Percentiles rank a stretch among this genome's conserved stretches.
phyloP scores from a whole-genome alignment of 2,113 vertebrate genomes.

The Illadopsis cleaveri region DNA sequence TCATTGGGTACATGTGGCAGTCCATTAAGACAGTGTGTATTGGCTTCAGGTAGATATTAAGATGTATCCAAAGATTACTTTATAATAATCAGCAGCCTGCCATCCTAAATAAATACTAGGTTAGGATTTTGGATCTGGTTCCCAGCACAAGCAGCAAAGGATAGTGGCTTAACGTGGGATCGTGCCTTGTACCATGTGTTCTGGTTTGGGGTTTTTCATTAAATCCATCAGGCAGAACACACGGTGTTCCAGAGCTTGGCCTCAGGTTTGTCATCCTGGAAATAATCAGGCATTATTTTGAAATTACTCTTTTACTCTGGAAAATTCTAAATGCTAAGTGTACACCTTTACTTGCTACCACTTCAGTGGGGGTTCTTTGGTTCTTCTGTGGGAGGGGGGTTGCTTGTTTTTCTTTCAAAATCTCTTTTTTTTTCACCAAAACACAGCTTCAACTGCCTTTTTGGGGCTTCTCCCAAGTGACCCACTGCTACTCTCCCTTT shows the following conservation, averaged over 20 bases:
- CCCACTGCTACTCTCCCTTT: background rate
- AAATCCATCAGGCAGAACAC: background rate
- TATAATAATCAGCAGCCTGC: background rate
- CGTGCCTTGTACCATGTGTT: background rate
- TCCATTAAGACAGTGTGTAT: slow-evolving; percentile 1
- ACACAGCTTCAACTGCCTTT: background rate
- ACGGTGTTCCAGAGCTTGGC: background rate
- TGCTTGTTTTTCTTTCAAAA: background rate
- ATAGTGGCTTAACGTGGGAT: background rate
- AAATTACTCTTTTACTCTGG: background rate
- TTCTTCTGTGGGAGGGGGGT: fast-evolving
- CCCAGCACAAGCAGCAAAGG: background rate
- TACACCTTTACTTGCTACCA: background rate
- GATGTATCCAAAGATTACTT: slow-evolving; percentile 16
- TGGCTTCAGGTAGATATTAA: slow-evolving; percentile 21
- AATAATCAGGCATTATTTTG: background rate
- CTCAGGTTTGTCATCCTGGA: background rate
- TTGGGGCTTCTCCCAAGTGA: background rate
- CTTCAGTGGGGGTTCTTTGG: background rate
- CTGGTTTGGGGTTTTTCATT: fast-evolving
- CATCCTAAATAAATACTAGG: background rate
- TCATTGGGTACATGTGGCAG: background rate
- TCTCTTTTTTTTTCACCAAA: background rate
- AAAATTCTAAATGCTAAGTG: background rate
- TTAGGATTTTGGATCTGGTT: background rate